Evolutionary conservation across 1,140 invertebrate species (phyloP), one percentile per base, ranked within the genome.

Genomic region (Orchestia grillus): DNA sequence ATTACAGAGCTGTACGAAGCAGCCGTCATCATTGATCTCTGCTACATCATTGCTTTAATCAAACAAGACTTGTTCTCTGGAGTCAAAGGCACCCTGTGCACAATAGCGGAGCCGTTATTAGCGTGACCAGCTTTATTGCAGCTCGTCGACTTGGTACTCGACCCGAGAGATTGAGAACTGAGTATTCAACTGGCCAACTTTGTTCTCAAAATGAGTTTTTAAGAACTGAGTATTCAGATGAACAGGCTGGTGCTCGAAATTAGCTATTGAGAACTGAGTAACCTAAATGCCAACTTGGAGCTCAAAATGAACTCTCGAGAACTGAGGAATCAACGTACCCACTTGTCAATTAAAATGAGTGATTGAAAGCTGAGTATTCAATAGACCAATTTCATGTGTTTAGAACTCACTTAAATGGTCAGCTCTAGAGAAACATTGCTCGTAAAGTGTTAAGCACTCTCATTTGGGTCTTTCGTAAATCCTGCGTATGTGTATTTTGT

Each of bases 11-110:
- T 77, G 62, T 77, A 28, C 36, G 62, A 77, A 77, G 28, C 28
- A 77, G 62, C 62, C 11, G 11, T 77, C 62, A 77, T 77, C 62
- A 77, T 77, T 77, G 62, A 77, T 77, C 62, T 77, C 62, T 77
- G 62, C 62, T 77, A 77, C 62, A 77, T 77, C 62, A 77, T 77
- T 36, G 62, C 62, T 77, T 77, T 77, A 77, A 77, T 77, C 62
- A 77, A 77, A 77, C 62, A 77, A 77, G 62, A 77, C 62, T 77
- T 77, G 62, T 77, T 77, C 62, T 77, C 62, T 36, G 62, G 62
- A 77, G 62, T 77, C 62, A 77, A 77, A 77, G 62, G 15, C 62
- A 3, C 28, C 1, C 28, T 15, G 11, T 15, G 15, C 36, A 77
- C 62, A 77, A 77, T 77, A 28, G 62, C 11, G 28, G 62, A 36